Evolutionary conservation across 2,888 invertebrate genomes (phyloP), one percentile per base, ranked within the genome.

Genomic region (Epistrophella euchroma): DNA sequence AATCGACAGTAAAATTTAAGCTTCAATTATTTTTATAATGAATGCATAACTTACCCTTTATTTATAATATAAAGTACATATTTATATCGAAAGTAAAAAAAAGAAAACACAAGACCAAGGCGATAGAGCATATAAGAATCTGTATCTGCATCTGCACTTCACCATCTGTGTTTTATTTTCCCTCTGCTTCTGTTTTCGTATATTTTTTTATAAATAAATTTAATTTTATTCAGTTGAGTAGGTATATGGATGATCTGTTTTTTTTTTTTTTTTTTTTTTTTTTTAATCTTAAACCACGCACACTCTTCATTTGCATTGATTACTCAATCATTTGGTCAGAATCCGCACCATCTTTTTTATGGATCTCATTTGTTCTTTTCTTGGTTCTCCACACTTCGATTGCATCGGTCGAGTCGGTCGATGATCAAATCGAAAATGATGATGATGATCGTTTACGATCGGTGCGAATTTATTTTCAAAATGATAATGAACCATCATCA

Each of bases 241-340:
- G 4, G 28, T 28, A 28, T 25, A 40, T 58, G 37, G 68, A 68
- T 68, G 68, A 68, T 56, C 37, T 13, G 10, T 22, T 28, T 50
- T 50, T 15, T 32, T 6, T 55, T 45, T 22, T 47, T 0, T 75
- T 66, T n/a, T 11, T 56, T 32, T 58, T 17, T 22, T 37, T 58
- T 7, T 17, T 32, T 56, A 37, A 60, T 40, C 11, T 58, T 7
- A 50, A 68, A 55, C 28, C 37, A 45, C 50, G 19, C 43, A 62
- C 47, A 43, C 73, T 72, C 56, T 73, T 70, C 81, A 74, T 81
- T 81, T 81, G 85, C 80, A 86, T 81, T 81, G 81, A 86, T 86
- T 81, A 81, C 85, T 86, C 76, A 77, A 86, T 86, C 81, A 86
- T 55, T 55, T 60, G 56, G n/a, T 19, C 52, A 45, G 60, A 32